These are phyloP conservation scores for Epinotia brunnichana DNA, from an alignment of 2,888 invertebrate genomes.

Conservation along the genomic window DNA sequence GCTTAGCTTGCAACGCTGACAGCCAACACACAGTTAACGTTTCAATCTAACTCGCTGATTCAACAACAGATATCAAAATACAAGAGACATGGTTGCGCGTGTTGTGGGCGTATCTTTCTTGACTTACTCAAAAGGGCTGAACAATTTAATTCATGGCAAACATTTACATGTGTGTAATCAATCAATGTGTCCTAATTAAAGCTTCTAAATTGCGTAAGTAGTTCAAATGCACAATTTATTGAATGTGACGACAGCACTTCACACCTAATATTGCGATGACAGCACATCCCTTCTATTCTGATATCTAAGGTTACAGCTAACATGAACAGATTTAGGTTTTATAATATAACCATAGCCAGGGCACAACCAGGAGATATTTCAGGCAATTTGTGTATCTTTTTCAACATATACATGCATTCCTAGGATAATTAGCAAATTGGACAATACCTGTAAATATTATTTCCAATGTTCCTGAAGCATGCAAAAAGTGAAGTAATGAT, in stretches of 20 bases:
- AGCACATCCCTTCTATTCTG: not conserved
- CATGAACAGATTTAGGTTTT: constrained; percentile 10
- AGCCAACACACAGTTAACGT: constrained; percentile 7
- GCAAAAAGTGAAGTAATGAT: constrained; percentile 78
- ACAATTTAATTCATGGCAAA: not conserved
- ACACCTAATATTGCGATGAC: not conserved
- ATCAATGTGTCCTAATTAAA: not conserved
- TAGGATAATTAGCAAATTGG: constrained; percentile 66
- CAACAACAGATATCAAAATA: not conserved
- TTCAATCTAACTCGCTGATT: not conserved
- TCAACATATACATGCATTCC: constrained; percentile 47
- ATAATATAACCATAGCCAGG: constrained; percentile 1
- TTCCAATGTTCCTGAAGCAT: constrained; percentile 87
- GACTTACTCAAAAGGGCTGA: not conserved
- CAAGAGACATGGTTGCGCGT: not conserved
- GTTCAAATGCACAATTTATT: not conserved
- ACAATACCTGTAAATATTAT: constrained; percentile 87
- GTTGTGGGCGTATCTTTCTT: not conserved
- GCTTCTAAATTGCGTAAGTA: not conserved
- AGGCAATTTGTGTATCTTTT: constrained; percentile 8
- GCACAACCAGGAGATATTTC: constrained; percentile 4
- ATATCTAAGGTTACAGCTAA: not conserved
- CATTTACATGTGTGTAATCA: not conserved
- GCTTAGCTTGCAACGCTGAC: constrained; percentile 93
- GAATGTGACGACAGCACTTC: not conserved